Evolutionary conservation across 2,797 vertebrate species (phyloP).

Genomic region (Alcedo quadribrachys): DNA sequence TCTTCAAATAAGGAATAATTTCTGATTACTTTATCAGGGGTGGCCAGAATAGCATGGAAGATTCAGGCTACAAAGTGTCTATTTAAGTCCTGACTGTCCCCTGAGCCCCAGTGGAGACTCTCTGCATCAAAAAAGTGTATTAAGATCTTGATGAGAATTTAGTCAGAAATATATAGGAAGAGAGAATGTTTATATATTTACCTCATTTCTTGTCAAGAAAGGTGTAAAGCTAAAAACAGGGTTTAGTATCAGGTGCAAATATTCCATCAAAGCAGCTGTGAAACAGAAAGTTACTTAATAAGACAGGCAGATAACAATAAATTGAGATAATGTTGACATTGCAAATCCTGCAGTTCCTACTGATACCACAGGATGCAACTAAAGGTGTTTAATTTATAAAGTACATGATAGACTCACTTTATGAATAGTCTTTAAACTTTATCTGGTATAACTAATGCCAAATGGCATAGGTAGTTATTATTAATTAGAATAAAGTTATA

Average conservation of each 20-base stretch:
- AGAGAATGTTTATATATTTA: slow-evolving; percentile 62
- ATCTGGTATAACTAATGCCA: neutral
- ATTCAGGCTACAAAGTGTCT: neutral
- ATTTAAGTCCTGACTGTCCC: neutral
- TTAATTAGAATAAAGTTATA: neutral
- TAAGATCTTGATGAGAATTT: neutral
- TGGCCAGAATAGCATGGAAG: neutral
- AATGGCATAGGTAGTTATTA: neutral
- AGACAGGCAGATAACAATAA: neutral
- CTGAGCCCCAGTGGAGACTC: neutral
- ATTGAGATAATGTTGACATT: neutral
- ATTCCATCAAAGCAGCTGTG: slow-evolving; percentile 87
- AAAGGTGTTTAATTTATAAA: neutral
- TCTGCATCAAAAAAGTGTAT: neutral
- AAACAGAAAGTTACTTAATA: slow-evolving; percentile 22
- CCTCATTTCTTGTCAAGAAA: slow-evolving; percentile 92
- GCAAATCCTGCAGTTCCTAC: neutral
- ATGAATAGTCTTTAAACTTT: neutral
- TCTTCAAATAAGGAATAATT: neutral
- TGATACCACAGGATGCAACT: neutral
- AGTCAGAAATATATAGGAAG: neutral
- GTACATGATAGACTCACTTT: neutral
- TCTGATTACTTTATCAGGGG: neutral
- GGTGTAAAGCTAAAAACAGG: slow-evolving; percentile 86
- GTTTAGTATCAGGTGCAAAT: slow-evolving; percentile 83